Evolutionary conservation across 1,140 invertebrate genomes (phyloP).

Genomic region (Caenorhabditis inopinata): DNA sequence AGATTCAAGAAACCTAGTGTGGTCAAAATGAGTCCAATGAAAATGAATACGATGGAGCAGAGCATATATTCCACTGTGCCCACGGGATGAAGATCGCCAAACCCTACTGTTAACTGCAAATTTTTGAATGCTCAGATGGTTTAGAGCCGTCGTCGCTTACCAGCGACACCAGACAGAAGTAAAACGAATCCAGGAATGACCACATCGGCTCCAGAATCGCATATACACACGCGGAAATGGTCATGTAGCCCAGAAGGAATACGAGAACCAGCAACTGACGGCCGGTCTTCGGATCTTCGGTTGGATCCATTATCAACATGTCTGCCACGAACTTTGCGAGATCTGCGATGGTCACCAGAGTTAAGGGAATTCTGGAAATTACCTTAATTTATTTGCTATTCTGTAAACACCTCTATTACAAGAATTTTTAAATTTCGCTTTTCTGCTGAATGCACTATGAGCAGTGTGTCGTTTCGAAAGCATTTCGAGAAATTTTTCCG

Average conservation of each 20-base stretch:
- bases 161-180: constrained; percentile 27
- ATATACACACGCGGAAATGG: constrained; percentile 9
- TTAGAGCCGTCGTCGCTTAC: not conserved
- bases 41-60: constrained; percentile 21
- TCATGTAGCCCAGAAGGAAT: constrained; percentile 12
- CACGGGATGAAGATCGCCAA: constrained; percentile 8
- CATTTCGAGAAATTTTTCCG: no score
- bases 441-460: no score
- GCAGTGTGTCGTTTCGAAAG: no score
- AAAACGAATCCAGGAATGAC: constrained; percentile 25
- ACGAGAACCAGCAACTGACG: not conserved
- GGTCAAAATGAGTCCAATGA: constrained; percentile 11
- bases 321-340: constrained; percentile 26
- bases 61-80: constrained; percentile 22
- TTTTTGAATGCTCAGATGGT: not conserved
- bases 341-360: constrained; percentile 26
- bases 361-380: constrained; percentile 16
- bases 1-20: not conserved
- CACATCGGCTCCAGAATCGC: constrained; percentile 3
- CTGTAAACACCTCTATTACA: no score
- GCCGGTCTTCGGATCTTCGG: not conserved
- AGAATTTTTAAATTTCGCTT: no score
- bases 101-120: constrained; percentile 24
- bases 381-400: not conserved
- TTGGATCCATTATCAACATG: constrained; percentile 17